Evolutionary conservation across 1,140 invertebrate genomes (phyloP), one percentile per base, ranked within the genome.

Genomic region (Bombus haemorrhoidalis): DNA sequence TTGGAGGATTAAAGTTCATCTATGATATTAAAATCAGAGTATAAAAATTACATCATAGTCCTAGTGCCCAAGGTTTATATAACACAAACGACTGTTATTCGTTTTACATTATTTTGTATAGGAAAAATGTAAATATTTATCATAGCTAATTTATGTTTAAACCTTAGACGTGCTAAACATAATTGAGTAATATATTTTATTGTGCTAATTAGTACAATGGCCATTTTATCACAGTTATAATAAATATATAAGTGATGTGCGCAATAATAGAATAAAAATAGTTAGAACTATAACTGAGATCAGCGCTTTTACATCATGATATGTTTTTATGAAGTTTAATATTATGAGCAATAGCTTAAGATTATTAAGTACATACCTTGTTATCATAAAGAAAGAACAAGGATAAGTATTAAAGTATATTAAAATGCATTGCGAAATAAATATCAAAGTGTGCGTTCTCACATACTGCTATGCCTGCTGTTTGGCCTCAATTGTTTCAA

Each of bases 171-270:
- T 79, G 73, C 34, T 74, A 72, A 71, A 62, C 66, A 57, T 72
- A 84, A 73, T 84, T 15, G 78, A 88, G 72, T 83, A 66, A 79
- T 85, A 83, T 73, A 86, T 87, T 88, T 91, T 87, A 90, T 87
- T 86, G 77, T 62, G 64, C 85, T 87, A 84, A 34, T 90, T 74
- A 64, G 28, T 89, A 90, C 86, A 91, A 91, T 91, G 85, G 89
- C 87, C 85, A 86, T 72, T 93, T 93, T 94, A 94, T 94, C 93
- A 93, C 93, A 94, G 93, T 93, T 93, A 92, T 82, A 93, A 92
- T 94, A 89, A 91, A 91, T 90, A 90, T 91, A 82, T 43, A 88
- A 86, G 87, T 81, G 59, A 81, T 91, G 81, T 90, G 85, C 83
- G 82, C 41, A 69, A 78, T 88, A 77, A 53, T 86, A 74, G 64